Percentiles rank a stretch among this genome's conserved stretches.
Evolutionary conservation across 2,888 invertebrate genomes (phyloP).

Genomic region (Sarcophaga rosellei): DNA sequence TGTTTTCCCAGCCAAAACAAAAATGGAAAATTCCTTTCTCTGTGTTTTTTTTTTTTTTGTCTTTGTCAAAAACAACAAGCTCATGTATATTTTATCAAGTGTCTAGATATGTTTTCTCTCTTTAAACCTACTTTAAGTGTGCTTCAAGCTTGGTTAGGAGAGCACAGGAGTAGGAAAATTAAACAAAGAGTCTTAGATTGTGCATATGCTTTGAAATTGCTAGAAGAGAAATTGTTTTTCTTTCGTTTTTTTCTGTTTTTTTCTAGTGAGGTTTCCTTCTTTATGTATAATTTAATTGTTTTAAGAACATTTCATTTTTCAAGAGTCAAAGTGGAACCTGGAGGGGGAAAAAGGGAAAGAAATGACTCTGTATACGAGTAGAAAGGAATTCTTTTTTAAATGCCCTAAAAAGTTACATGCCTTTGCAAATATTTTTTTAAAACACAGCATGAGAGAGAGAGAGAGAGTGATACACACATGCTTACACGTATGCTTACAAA

Average conservation of each 20-base stretch:
- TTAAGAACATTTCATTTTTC: background rate
- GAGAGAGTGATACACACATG: no score
- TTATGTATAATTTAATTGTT: background rate
- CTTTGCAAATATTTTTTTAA: background rate
- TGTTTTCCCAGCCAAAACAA: no score
- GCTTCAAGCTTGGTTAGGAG: no score
- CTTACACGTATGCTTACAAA: background rate
- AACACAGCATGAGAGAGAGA: no score
- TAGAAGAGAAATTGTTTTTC: background rate
- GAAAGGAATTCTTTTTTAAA: background rate
- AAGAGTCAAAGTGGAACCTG: background rate
- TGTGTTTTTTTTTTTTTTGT: slow-evolving; percentile 25
- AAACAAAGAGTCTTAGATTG: no score
- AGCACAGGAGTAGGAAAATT: no score
- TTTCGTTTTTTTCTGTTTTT: background rate
- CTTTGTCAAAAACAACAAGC: slow-evolving; percentile 12
- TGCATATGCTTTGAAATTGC: background rate
- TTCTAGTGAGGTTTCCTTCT: background rate
- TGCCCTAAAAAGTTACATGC: background rate
- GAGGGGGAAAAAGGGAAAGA: background rate
- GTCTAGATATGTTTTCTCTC: background rate
- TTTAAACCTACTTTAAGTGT: no score
- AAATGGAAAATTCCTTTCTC: no score
- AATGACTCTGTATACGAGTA: background rate
- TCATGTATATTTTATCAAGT: slow-evolving; percentile 38